phyloP scores from a whole-genome alignment of 2,888 invertebrate species.

The Phyllotreta cruciferae region DNA sequence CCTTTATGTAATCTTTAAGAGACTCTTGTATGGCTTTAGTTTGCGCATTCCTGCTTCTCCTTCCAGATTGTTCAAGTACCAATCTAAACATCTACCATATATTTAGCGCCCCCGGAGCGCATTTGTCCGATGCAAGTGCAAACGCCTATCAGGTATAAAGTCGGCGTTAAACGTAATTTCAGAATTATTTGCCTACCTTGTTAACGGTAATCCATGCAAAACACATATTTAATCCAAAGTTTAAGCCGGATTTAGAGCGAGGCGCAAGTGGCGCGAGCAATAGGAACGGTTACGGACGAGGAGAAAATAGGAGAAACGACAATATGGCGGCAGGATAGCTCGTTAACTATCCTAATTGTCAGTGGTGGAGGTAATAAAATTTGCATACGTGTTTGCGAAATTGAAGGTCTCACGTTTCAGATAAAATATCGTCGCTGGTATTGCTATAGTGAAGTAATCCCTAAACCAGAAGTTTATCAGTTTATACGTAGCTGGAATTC shows the following conservation, averaged over 20 bases:
- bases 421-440: constrained; percentile 3
- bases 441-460: no score
- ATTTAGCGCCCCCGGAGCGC: constrained; percentile 10
- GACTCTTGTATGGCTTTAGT: no score
- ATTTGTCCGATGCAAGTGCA: constrained; percentile 20
- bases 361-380: constrained; percentile 8
- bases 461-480: no score
- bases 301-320: constrained; percentile 35
- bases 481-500: no score
- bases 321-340: constrained; percentile 25
- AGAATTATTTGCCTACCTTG: constrained; percentile 32
- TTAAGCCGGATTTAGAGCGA: constrained; percentile 30
- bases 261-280: constrained; percentile 28
- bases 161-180: constrained; percentile 31
- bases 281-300: constrained; percentile 31
- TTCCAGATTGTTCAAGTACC: constrained; percentile 4
- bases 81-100: constrained; percentile 12
- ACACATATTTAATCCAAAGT: constrained; percentile 34
- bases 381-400: constrained; percentile 8
- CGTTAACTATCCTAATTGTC: constrained; percentile 11
- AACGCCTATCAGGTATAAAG: constrained; percentile 26
- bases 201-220: constrained; percentile 35
- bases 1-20: no score
- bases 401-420: not conserved
- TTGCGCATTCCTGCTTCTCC: not conserved